Evolutionary conservation across 2,888 invertebrate genomes (phyloP).

Genomic region (Marasmarcha lunaedactyla): DNA sequence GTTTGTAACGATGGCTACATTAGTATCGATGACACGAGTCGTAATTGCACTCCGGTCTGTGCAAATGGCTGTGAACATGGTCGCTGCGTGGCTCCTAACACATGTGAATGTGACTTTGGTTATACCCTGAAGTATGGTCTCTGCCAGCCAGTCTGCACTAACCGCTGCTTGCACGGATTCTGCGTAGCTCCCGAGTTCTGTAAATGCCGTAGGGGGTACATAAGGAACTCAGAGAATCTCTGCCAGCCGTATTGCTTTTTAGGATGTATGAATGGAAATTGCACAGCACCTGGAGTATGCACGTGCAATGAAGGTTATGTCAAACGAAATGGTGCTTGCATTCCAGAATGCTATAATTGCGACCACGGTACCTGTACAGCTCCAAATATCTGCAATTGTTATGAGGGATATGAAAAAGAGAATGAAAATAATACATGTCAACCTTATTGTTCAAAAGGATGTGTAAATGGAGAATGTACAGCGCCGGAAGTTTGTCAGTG

Average conservation of each 20-base stretch:
- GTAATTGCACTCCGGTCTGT: slow-evolving; percentile 14
- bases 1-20: not conserved
- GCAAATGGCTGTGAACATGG: slow-evolving; percentile 19
- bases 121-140: slow-evolving; percentile 7
- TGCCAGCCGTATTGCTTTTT: not conserved
- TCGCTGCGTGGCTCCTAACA: slow-evolving; percentile 20
- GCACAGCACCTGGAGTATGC: slow-evolving; percentile 19
- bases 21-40: not conserved
- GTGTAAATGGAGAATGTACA: slow-evolving; percentile 12
- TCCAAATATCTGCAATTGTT: slow-evolving; percentile 23
- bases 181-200: slow-evolving; percentile 16
- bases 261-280: slow-evolving; percentile 12
- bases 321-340: slow-evolving; percentile 9
- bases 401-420: not conserved
- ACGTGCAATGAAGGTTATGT: slow-evolving; percentile 20
- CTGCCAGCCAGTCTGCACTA: slow-evolving; percentile 12
- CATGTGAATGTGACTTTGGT: slow-evolving; percentile 14
- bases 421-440: not conserved
- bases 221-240: not conserved
- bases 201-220: slow-evolving; percentile 14
- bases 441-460: not conserved
- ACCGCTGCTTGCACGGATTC: slow-evolving; percentile 13
- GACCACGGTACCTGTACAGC: slow-evolving; percentile 22
- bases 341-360: slow-evolving; percentile 19
- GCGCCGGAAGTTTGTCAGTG: slow-evolving; percentile 17